Evolutionary conservation across 2,113 vertebrate genomes (phyloP), one percentile per base, ranked within the genome.

Genomic region (Phoxinus phoxinus): DNA sequence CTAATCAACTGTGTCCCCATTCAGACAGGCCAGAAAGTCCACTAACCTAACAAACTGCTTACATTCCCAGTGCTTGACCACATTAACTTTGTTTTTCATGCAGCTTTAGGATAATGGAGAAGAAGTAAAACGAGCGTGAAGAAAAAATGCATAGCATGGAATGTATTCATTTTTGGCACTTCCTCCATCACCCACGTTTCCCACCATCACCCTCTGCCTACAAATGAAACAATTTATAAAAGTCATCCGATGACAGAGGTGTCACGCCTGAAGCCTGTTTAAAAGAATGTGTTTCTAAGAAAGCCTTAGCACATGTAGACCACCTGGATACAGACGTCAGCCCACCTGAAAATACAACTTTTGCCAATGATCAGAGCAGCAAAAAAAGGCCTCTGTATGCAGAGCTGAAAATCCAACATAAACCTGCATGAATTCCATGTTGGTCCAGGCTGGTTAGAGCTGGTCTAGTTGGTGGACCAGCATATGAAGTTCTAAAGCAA

Each of bases 251-350:
- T 81, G 83, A 73, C 76, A 82, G 67, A 87, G 56, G 51, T 48
- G 37, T 85, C 69, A 73, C 23, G 67, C 44, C 73, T 51, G 23
- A 73, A 8, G 44, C 30, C 37, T 58, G 84, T 65, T 44, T 84
- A 30, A 87, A 71, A 76, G 41, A 87, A 83, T 67, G 21, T 23
- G 37, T 87, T 67, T 37, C 41, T 71, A 48, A 69, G 63, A 56
- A 56, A 25, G 56, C 65, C 25, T 30, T 48, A 53, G 48, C 81
- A 87, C 46, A 35, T 84, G 76, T 59, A 58, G n/a, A 37, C 75
- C 84, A 89, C 86, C 84, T 85, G 84, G 35, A 82, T 48, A 71
- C 27, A 73, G 67, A 83, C 72, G 44, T 32, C 37, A 7, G 11
- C 27, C 76, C 84, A 85, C 23, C 53, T 78, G 65, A 84, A 76